Evolutionary conservation across 2,113 vertebrate genomes (phyloP), one percentile per base, ranked within the genome.

Genomic region (Halcyon malimbica): DNA sequence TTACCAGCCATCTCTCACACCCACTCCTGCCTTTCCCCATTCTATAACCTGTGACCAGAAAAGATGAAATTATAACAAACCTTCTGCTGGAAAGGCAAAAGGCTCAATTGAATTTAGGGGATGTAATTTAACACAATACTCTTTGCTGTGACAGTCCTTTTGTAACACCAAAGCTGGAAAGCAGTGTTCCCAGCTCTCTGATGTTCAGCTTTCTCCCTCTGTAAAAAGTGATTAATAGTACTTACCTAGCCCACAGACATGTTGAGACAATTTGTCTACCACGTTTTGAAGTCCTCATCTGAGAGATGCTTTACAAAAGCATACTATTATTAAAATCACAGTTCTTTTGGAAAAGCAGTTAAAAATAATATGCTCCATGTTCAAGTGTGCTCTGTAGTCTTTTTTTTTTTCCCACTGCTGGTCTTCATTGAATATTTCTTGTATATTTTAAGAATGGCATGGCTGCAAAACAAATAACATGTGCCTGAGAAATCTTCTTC

Each of bases 261-360:
- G 89, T 85, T 96, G 70, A 90, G 89, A 85, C 87, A 93, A 84
- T 77, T 89, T 82, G 71, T 67, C 71, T 77, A 63, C 71, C 41
- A 63, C 5, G 5, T 92, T 88, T 93, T 87, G 79, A 95, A 93
- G 83, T 78, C 64, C 3, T 11, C 86, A 87, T 78, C 48, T 89
- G 48, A 84, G 56, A 93, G 64, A 81, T 60, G 39, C 35, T 94
- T 73, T 67, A 78, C 25, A 54, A 94, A 94, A 89, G 46, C 56
- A 83, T 76, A 16, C 26, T 64, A 54, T 89, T 74, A 95, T 75
- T 88, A 90, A 93, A 92, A 92, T 50, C 26, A 64, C 21, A 59
- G 39, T 50, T 46, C 41, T 92, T 81, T 77, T 26, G 68, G 62
- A 80, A 96, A 93, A 90, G 39, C 31, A 67, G 71, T 86, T 93